These are phyloP conservation scores for Dynastes hyllus DNA, from an alignment of 2,888 invertebrate genomes.

Conservation along the genomic window DNA sequence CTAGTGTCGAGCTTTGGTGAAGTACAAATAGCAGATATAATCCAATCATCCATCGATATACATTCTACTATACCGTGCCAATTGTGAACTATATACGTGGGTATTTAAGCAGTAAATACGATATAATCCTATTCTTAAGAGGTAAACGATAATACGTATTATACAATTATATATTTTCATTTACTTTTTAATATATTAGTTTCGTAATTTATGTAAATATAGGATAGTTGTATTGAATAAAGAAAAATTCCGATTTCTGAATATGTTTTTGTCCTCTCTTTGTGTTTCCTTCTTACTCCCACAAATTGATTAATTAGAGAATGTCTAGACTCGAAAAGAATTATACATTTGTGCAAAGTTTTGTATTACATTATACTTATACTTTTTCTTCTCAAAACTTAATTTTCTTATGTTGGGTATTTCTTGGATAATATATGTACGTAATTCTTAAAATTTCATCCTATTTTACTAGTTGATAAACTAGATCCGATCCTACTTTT, in stretches of 20 bases:
- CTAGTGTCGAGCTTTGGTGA: slow-evolving; percentile 16
- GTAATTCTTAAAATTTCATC: too few relatives aligned
- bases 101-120: slow-evolving; percentile 55
- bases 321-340: too few relatives aligned
- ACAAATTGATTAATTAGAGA: too few relatives aligned
- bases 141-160: neutral
- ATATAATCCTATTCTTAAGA: neutral
- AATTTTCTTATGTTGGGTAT: too few relatives aligned
- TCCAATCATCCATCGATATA: slow-evolving; percentile 14
- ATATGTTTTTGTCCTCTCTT: slow-evolving; percentile 12
- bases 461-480: too few relatives aligned
- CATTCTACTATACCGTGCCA: slow-evolving; percentile 41
- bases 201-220: slow-evolving; percentile 45
- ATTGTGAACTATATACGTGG: slow-evolving; percentile 39
- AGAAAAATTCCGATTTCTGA: slow-evolving; percentile 46
- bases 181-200: slow-evolving; percentile 40
- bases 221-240: slow-evolving; percentile 48
- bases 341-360: too few relatives aligned
- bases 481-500: too few relatives aligned
- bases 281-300: too few relatives aligned
- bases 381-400: too few relatives aligned
- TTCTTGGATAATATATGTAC: too few relatives aligned
- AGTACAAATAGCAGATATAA: slow-evolving; percentile 37
- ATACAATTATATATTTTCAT: slow-evolving; percentile 33
- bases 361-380: too few relatives aligned